These are phyloP conservation scores for Argyrosomus regius DNA, from an alignment of 2,797 vertebrate genomes.

Conservation along the genomic window DNA sequence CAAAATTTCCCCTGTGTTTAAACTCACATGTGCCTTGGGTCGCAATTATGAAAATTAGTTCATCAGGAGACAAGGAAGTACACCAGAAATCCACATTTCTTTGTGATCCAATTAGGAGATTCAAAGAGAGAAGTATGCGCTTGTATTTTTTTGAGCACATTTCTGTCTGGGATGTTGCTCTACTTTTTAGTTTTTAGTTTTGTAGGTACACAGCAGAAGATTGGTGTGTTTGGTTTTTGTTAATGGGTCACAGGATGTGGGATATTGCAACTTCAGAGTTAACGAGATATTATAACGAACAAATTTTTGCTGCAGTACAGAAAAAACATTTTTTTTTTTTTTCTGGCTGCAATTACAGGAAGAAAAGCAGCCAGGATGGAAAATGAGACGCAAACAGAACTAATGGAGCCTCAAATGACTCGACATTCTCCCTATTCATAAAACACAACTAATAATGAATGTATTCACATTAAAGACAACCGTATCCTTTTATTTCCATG, in stretches of 20 bases:
- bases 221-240: slow-evolving; percentile 42
- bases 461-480: slow-evolving; percentile 61
- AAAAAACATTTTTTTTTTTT: slow-evolving; percentile 47
- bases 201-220: slow-evolving; percentile 30
- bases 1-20: slow-evolving; percentile 60
- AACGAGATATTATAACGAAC: slow-evolving; percentile 25
- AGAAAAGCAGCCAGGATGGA: slow-evolving; percentile 56
- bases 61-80: slow-evolving; percentile 62
- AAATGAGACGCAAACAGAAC: slow-evolving; percentile 61
- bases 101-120: slow-evolving; percentile 75
- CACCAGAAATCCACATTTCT: slow-evolving; percentile 58
- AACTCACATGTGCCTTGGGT: slow-evolving; percentile 68
- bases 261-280: slow-evolving; percentile 57
- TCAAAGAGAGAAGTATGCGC: slow-evolving; percentile 56
- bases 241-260: slow-evolving; percentile 52
- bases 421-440: slow-evolving; percentile 52
- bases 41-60: slow-evolving; percentile 73
- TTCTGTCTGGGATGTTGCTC: slow-evolving; percentile 52
- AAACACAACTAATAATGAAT: slow-evolving; percentile 59
- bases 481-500: slow-evolving; percentile 51
- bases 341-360: slow-evolving; percentile 56
- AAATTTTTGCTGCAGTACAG: slow-evolving; percentile 55
- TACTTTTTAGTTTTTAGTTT: slow-evolving; percentile 36
- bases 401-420: slow-evolving; percentile 65
- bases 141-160: slow-evolving; percentile 52